These are phyloP conservation scores for Megathymus violae DNA, from an alignment of 1,140 invertebrate genomes.

Conservation along the genomic window DNA sequence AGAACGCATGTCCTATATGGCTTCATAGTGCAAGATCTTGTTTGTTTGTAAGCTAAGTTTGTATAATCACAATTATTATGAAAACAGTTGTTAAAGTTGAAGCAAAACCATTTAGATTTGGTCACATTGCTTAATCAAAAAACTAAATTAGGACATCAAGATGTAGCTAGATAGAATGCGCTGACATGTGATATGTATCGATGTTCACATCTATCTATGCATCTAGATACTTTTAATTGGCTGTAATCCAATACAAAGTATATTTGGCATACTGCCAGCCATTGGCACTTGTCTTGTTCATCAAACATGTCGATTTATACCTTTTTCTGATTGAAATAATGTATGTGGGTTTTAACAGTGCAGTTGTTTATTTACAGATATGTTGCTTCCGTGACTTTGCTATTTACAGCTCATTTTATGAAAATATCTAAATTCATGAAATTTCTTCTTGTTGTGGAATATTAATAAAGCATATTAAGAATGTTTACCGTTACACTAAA, in stretches of 20 bases:
- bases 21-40: slow-evolving; percentile 65
- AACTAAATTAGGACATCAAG: slow-evolving; percentile 64
- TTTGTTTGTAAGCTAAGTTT: slow-evolving; percentile 60
- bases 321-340: slow-evolving; percentile 73
- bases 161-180: slow-evolving; percentile 53
- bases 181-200: slow-evolving; percentile 67
- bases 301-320: slow-evolving; percentile 78
- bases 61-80: slow-evolving; percentile 50
- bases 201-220: slow-evolving; percentile 57
- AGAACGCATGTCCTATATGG: slow-evolving; percentile 65
- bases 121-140: slow-evolving; percentile 31
- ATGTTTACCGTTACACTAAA: not conserved
- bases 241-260: slow-evolving; percentile 81
- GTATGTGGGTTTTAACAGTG: slow-evolving; percentile 45
- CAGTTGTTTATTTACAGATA: slow-evolving; percentile 35
- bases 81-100: not conserved
- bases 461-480: not conserved
- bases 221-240: slow-evolving; percentile 77
- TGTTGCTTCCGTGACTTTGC: slow-evolving; percentile 7
- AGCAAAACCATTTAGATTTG: not conserved
- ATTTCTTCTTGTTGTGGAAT: not conserved
- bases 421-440: not conserved
- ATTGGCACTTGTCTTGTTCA: slow-evolving; percentile 74
- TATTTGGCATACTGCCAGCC: slow-evolving; percentile 70
- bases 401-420: slow-evolving; percentile 6